Base-by-base conservation (phyloP, 2,797 vertebrate genomes). In the Peromyscus aztecus region DNA sequence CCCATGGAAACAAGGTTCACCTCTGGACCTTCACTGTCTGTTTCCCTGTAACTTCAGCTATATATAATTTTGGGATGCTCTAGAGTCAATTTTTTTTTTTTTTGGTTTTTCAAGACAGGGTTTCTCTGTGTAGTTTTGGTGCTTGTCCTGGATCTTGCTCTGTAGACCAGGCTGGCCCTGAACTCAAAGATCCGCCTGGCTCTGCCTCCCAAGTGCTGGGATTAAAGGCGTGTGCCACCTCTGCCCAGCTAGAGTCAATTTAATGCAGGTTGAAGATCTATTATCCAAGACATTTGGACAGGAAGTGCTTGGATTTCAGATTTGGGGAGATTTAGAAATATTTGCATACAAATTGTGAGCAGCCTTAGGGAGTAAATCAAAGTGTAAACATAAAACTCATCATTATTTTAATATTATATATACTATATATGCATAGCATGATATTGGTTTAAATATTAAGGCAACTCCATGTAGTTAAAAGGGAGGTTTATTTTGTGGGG, bases 31-130 rank as follows among this genome's bases (percentile, higher is more conserved):
- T 84, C 19, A 69, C 31, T 10, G 43, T 91, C 85, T 86, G 61
- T 4, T 77, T 96, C 59, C 52, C 91, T 16, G 4, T 89, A 81
- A 67, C 67, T 90, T 89, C 27, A 94, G 77, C 40, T 88, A 6
- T 1, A 55, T 85, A 81, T 77, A 93, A 81, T 75, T 94, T 76
- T 78, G 59, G 27, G 55, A 10, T 75, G 59, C 27, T 73, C 82
- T 75, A 80, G 84, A 94, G 57, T 23, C n/a, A 77, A n/a, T 89
- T 65, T 75, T 91, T 4, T 55, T 14, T 52, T 91, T 65, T 75
- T 14, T 52, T 13, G 11, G 49, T 52, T 52, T 52, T 52, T 14
- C 52, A 55, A 55, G 14, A 55, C 52, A 55, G 52, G 52, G 52
- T 55, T 55, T 55, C 52, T 55, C 52, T 55, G 52, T 52, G 52